phyloP scores from a whole-genome alignment of 1,140 invertebrate genomes.

The Pteromalus puparum region DNA sequence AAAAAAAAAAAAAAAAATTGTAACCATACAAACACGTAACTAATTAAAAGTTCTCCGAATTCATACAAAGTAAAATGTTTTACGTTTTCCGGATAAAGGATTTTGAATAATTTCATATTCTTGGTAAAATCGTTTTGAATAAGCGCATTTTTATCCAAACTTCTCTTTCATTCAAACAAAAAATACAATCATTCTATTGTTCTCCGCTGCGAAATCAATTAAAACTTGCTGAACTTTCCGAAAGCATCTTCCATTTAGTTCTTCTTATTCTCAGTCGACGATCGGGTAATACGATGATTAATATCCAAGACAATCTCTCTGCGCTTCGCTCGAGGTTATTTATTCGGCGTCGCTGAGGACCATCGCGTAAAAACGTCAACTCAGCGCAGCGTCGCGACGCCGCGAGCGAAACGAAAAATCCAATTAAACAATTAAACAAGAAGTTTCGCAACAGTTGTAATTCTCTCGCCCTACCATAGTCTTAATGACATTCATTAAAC shows the following conservation, averaged over 20 bases:
- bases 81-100: no score
- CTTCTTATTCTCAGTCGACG: not conserved
- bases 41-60: no score
- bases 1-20: no score
- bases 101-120: no score
- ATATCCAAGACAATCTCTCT: not conserved
- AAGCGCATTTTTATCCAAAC: not conserved
- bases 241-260: not conserved
- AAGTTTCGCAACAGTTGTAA: conserved; percentile 18
- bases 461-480: not conserved
- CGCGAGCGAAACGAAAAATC: conserved; percentile 10
- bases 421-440: conserved; percentile 35
- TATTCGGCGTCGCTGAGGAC: not conserved
- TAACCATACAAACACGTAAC: no score
- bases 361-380: not conserved
- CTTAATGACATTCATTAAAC: conserved; percentile 33
- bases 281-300: not conserved
- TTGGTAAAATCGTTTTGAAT: not conserved
- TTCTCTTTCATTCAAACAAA: not conserved
- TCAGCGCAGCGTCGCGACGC: not conserved
- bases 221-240: not conserved
- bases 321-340: not conserved
- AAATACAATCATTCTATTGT: not conserved
- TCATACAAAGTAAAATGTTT: no score
- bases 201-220: not conserved